Evolutionary conservation across 2,113 vertebrate species (phyloP), one percentile per base, ranked within the genome.

Genomic region (Ursus arctos): DNA sequence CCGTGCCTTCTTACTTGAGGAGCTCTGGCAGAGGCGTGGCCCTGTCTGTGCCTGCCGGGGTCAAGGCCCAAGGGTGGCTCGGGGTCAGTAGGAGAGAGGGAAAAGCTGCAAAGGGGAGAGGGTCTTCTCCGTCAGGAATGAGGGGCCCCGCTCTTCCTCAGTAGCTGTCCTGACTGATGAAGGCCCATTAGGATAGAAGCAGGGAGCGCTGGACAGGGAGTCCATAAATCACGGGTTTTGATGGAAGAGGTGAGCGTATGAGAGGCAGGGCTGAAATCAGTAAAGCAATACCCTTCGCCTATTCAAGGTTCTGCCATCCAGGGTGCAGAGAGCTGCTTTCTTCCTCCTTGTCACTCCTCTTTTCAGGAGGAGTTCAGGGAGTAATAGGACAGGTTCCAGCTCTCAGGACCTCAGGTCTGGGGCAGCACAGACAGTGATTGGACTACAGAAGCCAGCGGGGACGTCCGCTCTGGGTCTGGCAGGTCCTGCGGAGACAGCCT

Each of bases 1-100:
- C 69, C 61, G 53, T 92, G 95, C 36, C 16, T 94, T 90, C 21
- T 96, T 67, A 85, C 53, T 59, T 86, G 92, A 83, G 72, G 61
- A 95, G 21, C 28, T 77, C 26, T 31, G 59, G 71, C 40, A 40
- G n/a, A 81, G 43, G 7, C 16, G 33, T 40, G 49, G 53, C 12
- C 36, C 59, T 74, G n/a, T 53, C 22, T 81, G 11, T 80, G 76
- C 11, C 8, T 59, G 18, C 40, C 22, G 40, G 67, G 79, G 74
- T 81, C 55, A 94, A 92, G 82, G 91, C 18, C 40, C 94, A 33
- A 40, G 59, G 53, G 10, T 40, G 19, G 61, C 36, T 53, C 67
- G 95, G 84, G 79, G 33, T 71, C 49, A 67, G 69, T 22, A 55
- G 40, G 47, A 55, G 36, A 85, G 95, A 82, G 21, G 11, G 36